Evolutionary conservation across 2,888 invertebrate species (phyloP).

Genomic region (Monochamus alternatus): DNA sequence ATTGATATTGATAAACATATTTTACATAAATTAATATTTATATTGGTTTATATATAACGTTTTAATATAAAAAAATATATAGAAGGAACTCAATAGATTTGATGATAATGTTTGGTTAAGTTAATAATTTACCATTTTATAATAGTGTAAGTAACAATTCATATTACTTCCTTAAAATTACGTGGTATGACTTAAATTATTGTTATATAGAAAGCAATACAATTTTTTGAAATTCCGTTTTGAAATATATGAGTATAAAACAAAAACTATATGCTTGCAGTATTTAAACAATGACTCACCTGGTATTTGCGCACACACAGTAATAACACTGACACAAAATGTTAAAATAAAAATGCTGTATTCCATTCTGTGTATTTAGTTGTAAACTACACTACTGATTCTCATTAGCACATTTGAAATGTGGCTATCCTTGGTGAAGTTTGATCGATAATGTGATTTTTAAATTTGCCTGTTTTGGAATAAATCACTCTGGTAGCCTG

Average conservation of each 20-base stretch:
- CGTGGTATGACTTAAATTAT: no score
- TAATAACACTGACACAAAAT: constrained; percentile 38
- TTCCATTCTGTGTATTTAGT: constrained; percentile 35
- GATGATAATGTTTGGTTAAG: no score
- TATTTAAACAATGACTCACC: constrained; percentile 33
- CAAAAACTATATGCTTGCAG: neutral
- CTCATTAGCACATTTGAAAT: constrained; percentile 38
- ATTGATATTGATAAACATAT: neutral
- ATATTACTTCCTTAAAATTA: no score
- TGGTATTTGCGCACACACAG: constrained; percentile 27
- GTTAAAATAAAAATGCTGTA: constrained; percentile 39
- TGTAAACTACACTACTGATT: constrained; percentile 28
- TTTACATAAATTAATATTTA: no score
- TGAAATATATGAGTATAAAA: neutral
- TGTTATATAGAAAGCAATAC: no score
- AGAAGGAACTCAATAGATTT: no score
- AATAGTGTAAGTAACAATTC: no score
- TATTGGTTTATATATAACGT: no score
- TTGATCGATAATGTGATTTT: constrained; percentile 43
- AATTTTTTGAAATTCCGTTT: neutral
- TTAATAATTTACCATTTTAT: no score
- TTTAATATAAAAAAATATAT: no score
- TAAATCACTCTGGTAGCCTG: constrained; percentile 26
- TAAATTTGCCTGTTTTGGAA: constrained; percentile 28
- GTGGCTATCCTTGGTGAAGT: constrained; percentile 42